These are phyloP conservation scores for Chaetogeoica ovagalla DNA, from an alignment of 2,888 invertebrate species.

Conservation along the genomic window DNA sequence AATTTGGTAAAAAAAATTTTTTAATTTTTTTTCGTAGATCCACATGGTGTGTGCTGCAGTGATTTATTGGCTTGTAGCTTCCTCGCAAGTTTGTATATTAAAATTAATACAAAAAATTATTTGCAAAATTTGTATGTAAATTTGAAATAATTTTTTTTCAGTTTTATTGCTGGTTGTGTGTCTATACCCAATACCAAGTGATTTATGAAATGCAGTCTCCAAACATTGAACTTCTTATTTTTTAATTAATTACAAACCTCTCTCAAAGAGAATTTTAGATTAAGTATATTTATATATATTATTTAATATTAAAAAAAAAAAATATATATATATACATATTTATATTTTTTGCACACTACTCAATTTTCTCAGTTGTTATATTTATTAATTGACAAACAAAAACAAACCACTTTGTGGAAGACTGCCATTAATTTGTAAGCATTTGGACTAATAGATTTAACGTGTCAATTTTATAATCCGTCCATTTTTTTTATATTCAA, in stretches of 20 bases:
- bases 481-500: conserved; percentile 30
- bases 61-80: conserved; percentile 79
- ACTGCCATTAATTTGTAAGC: conserved; percentile 48
- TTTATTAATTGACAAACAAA: conserved; percentile 25
- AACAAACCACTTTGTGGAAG: conserved; percentile 34
- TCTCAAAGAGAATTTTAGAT: conserved; percentile 19
- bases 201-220: conserved; percentile 81
- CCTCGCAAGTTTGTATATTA: conserved; percentile 74
- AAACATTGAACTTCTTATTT: conserved; percentile 78
- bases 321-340: not conserved
- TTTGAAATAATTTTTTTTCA: conserved; percentile 61
- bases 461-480: conserved; percentile 33
- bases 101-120: not conserved
- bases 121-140: not conserved
- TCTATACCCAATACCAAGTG: conserved; percentile 81
- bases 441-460: conserved; percentile 2
- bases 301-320: too few relatives aligned
- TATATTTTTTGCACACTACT: not conserved
- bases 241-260: conserved; percentile 59
- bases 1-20: not conserved
- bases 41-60: conserved; percentile 77
- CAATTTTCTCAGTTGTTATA: not conserved
- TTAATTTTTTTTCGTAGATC: conserved; percentile 65
- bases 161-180: conserved; percentile 86
- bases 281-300: conserved; percentile 9